Conservation (phyloP, 2,797 vertebrate genomes). For the Hemibagrus guttatus region DNA sequence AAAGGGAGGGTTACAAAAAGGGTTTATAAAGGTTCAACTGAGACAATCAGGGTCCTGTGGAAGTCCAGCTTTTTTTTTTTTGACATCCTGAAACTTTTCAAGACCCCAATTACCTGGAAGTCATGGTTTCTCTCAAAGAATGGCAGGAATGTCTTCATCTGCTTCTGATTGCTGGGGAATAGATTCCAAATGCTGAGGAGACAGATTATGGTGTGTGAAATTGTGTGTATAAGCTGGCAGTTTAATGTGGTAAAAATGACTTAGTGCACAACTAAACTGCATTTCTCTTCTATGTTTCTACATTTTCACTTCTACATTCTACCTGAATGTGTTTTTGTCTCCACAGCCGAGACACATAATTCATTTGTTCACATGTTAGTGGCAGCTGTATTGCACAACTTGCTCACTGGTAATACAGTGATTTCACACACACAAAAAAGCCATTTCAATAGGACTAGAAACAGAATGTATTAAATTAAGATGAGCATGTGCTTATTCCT, state of each 20-base stretch:
- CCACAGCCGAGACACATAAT: neutral
- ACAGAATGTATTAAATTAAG: neutral
- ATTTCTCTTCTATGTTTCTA: neutral
- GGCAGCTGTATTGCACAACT: neutral
- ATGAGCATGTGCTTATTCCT: neutral
- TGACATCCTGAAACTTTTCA: conserved; percentile 2
- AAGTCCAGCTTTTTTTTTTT: neutral
- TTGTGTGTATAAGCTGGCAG: neutral
- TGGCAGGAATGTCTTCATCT: neutral
- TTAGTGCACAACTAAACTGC: neutral
- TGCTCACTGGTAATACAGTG: conserved; percentile 3
- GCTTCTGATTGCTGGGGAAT: neutral
- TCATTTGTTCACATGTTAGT: neutral
- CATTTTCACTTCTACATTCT: too few species aligned
- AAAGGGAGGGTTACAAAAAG: neutral
- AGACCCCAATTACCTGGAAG: neutral
- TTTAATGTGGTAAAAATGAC: neutral
- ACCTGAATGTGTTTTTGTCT: neutral
- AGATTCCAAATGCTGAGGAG: neutral
- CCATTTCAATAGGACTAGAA: neutral
- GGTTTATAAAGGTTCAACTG: conserved; percentile 11
- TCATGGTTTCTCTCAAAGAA: neutral
- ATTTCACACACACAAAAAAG: neutral
- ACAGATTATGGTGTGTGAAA: neutral
- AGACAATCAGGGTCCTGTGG: neutral